Evolutionary conservation across 2,888 invertebrate genomes (phyloP).

Genomic region (Acholoe squamosa): DNA sequence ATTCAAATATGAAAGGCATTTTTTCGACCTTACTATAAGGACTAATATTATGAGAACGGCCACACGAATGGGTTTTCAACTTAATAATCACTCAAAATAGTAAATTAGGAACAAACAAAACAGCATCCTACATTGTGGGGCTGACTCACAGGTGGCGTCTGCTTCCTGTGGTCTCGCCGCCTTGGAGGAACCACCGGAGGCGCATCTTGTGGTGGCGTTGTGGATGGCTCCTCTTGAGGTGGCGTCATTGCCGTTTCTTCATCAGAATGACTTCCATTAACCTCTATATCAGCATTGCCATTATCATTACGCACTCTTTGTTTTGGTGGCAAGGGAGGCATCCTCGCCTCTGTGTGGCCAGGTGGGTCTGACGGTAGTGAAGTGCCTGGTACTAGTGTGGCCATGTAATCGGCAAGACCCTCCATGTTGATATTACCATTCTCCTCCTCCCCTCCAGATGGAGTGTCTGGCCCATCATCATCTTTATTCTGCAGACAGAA

Average conservation of each 20-base stretch:
- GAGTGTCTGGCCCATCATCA: constrained; percentile 27
- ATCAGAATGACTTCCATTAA: constrained; percentile 58
- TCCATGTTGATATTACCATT: constrained; percentile 72
- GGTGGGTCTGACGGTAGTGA: constrained; percentile 23
- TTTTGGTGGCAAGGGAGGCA: constrained; percentile 73
- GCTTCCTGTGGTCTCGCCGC: constrained; percentile 60
- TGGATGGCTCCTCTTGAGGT: background rate
- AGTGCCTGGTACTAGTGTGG: constrained; percentile 77
- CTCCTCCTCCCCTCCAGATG: constrained; percentile 58
- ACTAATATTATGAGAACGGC: no score
- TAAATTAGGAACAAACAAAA: background rate
- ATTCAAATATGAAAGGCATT: no score
- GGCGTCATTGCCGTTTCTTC: background rate
- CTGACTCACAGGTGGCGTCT: constrained; percentile 59
- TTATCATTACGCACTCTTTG: constrained; percentile 73
- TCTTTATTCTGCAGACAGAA: constrained; percentile 25
- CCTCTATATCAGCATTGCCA: constrained; percentile 71
- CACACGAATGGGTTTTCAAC: no score
- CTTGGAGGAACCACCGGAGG: constrained; percentile 64
- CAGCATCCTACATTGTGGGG: background rate
- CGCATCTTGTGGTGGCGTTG: constrained; percentile 25
- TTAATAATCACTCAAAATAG: background rate
- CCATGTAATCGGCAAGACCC: constrained; percentile 76
- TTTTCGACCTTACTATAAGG: no score
- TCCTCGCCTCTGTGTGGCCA: background rate